These are phyloP conservation scores for Hyphantria cunea DNA, from an alignment of 1,140 invertebrate species.

Conservation along the genomic window DNA sequence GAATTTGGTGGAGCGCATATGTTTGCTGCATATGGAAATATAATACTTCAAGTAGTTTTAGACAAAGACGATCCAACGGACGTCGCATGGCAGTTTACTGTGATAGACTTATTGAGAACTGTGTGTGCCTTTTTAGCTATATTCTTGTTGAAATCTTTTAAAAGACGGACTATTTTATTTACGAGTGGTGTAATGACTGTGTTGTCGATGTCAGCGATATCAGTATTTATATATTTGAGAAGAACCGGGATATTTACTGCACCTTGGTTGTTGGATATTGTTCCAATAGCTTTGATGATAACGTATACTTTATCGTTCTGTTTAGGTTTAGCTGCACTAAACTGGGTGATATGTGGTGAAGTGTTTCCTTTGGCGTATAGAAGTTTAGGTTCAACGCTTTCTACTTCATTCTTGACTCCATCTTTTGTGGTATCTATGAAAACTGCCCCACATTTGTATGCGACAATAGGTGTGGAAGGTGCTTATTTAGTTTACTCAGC, in stretches of 20 bases:
- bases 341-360: constrained; percentile 77
- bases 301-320: constrained; percentile 68
- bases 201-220: constrained; percentile 60
- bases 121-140: constrained; percentile 71
- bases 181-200: constrained; percentile 69
- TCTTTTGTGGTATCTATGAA: constrained; percentile 77
- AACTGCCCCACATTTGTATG: constrained; percentile 71
- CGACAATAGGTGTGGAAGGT: constrained; percentile 69
- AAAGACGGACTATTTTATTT: constrained; percentile 68
- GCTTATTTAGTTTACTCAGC: constrained; percentile 70
- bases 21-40: constrained; percentile 71
- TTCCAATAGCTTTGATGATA: constrained; percentile 70
- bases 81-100: constrained; percentile 71
- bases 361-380: constrained; percentile 73
- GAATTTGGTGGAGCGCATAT: constrained; percentile 74
- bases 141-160: constrained; percentile 68
- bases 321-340: constrained; percentile 70
- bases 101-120: constrained; percentile 70
- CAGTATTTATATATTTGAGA: constrained; percentile 68
- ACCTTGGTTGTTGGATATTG: constrained; percentile 50
- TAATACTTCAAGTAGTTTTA: constrained; percentile 65
- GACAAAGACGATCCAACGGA: constrained; percentile 58
- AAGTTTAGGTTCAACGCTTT: constrained; percentile 74
- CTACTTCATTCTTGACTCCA: constrained; percentile 71
- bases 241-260: constrained; percentile 51